These are phyloP conservation scores for Microtus montanus DNA, from an alignment of 2,113 vertebrate genomes.

Conservation along the genomic window DNA sequence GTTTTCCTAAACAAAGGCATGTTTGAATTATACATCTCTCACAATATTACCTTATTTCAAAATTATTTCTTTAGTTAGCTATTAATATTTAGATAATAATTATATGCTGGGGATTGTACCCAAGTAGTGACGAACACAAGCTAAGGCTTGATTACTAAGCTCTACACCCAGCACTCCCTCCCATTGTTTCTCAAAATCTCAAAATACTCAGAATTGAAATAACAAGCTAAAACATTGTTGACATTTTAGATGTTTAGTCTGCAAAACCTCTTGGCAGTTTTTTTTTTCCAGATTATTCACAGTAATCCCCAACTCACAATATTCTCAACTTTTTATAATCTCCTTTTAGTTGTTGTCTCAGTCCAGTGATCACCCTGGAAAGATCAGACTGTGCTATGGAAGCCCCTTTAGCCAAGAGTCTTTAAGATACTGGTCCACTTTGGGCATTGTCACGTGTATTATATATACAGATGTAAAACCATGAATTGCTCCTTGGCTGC, in stretches of 20 bases:
- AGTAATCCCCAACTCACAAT: rapidly evolving
- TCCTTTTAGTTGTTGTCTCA: background rate
- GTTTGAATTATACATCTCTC: background rate
- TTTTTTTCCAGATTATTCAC: background rate
- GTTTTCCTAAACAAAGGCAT: background rate
- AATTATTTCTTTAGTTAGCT: background rate
- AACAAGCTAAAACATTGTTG: background rate
- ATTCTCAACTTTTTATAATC: background rate
- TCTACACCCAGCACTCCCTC: background rate
- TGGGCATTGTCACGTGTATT: no score
- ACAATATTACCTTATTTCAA: background rate
- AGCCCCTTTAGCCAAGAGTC: no score
- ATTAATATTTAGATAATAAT: background rate
- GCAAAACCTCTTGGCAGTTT: background rate
- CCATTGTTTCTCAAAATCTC: background rate
- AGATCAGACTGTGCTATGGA: no score
- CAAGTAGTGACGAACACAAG: background rate
- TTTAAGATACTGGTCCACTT: no score
- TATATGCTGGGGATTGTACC: background rate
- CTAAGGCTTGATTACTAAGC: background rate
- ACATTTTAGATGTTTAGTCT: background rate
- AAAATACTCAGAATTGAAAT: background rate
- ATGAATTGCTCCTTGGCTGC: no score
- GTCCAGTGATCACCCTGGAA: background rate
- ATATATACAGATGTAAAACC: no score